Evolutionary conservation across 2,888 invertebrate genomes (phyloP).

Genomic region (Venusia cambrica): DNA sequence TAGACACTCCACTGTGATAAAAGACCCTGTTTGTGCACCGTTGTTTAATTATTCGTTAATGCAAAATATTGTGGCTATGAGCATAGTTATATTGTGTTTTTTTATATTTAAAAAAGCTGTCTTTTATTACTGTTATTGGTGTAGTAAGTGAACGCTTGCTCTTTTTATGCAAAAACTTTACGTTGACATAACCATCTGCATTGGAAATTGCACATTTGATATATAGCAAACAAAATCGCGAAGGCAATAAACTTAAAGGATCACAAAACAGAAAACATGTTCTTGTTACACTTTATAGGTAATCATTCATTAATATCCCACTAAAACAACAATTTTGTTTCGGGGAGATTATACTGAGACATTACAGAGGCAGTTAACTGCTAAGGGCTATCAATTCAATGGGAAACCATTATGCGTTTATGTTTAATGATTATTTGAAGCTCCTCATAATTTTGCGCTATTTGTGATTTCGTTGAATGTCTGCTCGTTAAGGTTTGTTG

Average conservation of each 20-base stretch:
- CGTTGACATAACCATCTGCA: no score
- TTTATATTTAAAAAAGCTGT: background rate
- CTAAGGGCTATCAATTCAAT: constrained; percentile 69
- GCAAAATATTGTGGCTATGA: background rate
- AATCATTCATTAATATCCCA: constrained; percentile 70
- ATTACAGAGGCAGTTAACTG: constrained; percentile 70
- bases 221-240: constrained; percentile 13
- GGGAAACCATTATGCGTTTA: constrained; percentile 74
- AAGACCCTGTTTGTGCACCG: constrained; percentile 21
- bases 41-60: constrained; percentile 21
- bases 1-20: constrained; percentile 27
- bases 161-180: no score
- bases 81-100: constrained; percentile 1
- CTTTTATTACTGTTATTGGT: no score
- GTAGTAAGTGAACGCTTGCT: no score
- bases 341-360: constrained; percentile 72
- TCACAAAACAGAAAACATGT: constrained; percentile 52
- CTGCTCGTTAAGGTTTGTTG: constrained; percentile 58
- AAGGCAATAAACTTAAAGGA: constrained; percentile 14
- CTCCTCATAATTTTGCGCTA: constrained; percentile 67
- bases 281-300: constrained; percentile 64
- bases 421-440: constrained; percentile 77
- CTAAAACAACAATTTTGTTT: constrained; percentile 66
- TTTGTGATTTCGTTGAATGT: constrained; percentile 59
- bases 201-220: no score